Conservation (phyloP, 1,140 invertebrate genomes). For the Lamellibrachia luymesi region DNA sequence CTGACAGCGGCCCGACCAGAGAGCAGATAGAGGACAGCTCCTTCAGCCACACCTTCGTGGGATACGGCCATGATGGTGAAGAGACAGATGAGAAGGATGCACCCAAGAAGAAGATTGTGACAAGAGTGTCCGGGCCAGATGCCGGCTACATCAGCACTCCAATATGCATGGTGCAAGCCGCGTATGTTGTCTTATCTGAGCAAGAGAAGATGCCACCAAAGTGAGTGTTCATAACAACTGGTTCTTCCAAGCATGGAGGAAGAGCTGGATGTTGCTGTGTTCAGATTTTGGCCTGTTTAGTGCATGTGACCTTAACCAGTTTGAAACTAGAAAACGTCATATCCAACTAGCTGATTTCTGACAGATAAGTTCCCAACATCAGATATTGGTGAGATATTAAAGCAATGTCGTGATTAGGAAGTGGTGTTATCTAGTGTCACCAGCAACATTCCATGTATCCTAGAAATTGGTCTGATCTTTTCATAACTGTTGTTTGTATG, state of each 20-base stretch:
- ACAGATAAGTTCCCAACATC: too few relatives aligned
- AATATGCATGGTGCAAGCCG: constrained; percentile 70
- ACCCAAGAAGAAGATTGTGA: constrained; percentile 70
- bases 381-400: too few relatives aligned
- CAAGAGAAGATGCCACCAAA: constrained; percentile 70
- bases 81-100: constrained; percentile 63
- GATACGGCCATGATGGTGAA: constrained; percentile 73
- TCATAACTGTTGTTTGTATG: too few relatives aligned
- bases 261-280: not conserved
- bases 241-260: constrained; percentile 16
- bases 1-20: constrained; percentile 67
- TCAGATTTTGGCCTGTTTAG: not conserved
- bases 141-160: constrained; percentile 83
- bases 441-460: too few relatives aligned
- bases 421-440: too few relatives aligned
- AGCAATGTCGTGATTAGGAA: too few relatives aligned
- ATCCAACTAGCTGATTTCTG: too few relatives aligned
- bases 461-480: too few relatives aligned
- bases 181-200: constrained; percentile 75
- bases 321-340: too few relatives aligned
- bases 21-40: constrained; percentile 64
- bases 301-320: too few relatives aligned
- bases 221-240: constrained; percentile 56
- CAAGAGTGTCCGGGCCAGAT: constrained; percentile 62
- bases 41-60: constrained; percentile 72